Evolutionary conservation across 2,113 vertebrate species (phyloP).

Genomic region (Zeus faber): DNA sequence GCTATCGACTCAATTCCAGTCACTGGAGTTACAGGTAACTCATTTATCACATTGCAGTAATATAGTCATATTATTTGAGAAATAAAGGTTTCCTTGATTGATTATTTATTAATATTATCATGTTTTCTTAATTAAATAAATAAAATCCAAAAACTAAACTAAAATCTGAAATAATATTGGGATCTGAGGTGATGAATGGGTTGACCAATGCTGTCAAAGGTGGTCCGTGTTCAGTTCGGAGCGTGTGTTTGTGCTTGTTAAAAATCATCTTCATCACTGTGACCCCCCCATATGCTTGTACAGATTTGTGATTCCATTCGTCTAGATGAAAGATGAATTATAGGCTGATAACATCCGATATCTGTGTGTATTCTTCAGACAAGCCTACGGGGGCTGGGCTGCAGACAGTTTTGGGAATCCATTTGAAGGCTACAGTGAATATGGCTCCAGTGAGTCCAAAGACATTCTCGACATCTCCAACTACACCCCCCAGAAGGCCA

Average conservation of each 20-base stretch:
- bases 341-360: conserved; percentile 1
- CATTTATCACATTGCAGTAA: not conserved
- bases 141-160: not conserved
- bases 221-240: no score
- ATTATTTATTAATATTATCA: not conserved
- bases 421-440: conserved; percentile 89
- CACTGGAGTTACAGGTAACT: conserved; percentile 88
- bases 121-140: no score
- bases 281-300: not conserved
- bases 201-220: no score
- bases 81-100: not conserved
- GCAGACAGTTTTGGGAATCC: conserved; percentile 85
- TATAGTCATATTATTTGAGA: not conserved
- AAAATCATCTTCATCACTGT: not conserved
- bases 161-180: no score
- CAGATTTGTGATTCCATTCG: not conserved
- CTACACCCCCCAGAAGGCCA: conserved; percentile 97
- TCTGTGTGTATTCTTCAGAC: conserved; percentile 52
- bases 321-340: not conserved
- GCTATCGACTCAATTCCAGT: conserved; percentile 82
- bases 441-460: conserved; percentile 90
- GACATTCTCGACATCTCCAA: conserved; percentile 99
- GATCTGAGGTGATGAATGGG: no score
- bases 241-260: not conserved
- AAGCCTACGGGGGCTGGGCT: conserved; percentile 85